Base-by-base conservation (phyloP, 2,113 vertebrate genomes). In the Coptodon bakossiorum region DNA sequence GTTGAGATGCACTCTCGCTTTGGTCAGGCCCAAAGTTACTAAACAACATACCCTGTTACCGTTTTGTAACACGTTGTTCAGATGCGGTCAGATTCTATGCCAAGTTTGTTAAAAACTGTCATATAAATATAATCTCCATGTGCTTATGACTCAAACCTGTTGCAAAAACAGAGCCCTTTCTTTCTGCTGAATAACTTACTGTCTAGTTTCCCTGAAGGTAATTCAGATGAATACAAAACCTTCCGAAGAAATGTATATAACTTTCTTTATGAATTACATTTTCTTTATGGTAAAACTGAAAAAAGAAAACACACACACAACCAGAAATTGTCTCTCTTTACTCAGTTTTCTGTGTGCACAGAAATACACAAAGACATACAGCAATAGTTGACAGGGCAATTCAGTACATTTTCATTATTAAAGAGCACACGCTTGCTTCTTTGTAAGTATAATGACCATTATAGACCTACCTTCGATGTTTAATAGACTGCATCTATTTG, bases 381-480 rank as follows among this genome's bases (percentile, higher is more conserved):
- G n/a, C 19, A 56, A 56, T 8, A 7, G 53, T 22, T 68, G n/a
- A 80, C 45, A 43, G 24, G 19, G 38, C 14, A 27, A 81, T 71
- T 80, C 57, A 61, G 17, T 13, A 43, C 9, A 14, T 81, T 52
- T 81, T 43, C 2, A 31, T 59, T 31, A 40, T 24, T 31, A n/a
- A 43, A 68, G 19, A 82, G 40, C 57, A 82, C n/a, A 79, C 3
- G 12, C 36, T 82, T 82, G 54, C 31, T 16, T 27, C 45, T 66
- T 78, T 80, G 27, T 43, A 38, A 79, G 45, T 83, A 6, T 83
- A 89, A 86, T 83, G 29, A 56, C 38, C 29, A 86, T 22, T 66
- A 54, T 68, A 63, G n/a, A 40, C 24, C 13, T 45, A 31, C 71
- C 10, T 63, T 24, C 24, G 48, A 11, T 83, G 57, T 31, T 45